phyloP scores from a whole-genome alignment of 1,140 invertebrate species.

The Pseudobourletiella spinata region DNA sequence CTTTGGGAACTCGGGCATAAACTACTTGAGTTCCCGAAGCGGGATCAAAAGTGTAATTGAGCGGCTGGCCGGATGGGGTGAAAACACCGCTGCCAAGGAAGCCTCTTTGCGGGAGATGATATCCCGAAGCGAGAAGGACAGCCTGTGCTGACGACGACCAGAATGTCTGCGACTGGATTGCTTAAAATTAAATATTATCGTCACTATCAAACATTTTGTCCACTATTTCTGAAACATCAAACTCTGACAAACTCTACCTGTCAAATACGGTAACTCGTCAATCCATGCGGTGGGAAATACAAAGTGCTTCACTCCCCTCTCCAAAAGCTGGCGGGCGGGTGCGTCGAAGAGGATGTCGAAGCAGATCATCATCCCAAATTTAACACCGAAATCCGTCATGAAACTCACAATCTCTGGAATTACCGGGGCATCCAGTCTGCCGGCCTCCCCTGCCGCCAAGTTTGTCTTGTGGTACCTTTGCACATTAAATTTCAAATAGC shows the following conservation, averaged over 20 bases:
- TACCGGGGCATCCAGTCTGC: slow-evolving; percentile 44
- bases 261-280: slow-evolving; percentile 44
- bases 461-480: slow-evolving; percentile 63
- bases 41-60: slow-evolving; percentile 35
- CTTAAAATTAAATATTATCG: too few relatives aligned
- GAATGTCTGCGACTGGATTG: slow-evolving; percentile 41
- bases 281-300: slow-evolving; percentile 61
- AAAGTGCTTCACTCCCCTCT: slow-evolving; percentile 54
- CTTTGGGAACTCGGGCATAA: slow-evolving; percentile 15
- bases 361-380: slow-evolving; percentile 65
- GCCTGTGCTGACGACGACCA: slow-evolving; percentile 41
- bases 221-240: too few relatives aligned
- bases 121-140: slow-evolving; percentile 43
- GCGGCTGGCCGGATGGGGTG: slow-evolving; percentile 12
- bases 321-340: slow-evolving; percentile 50
- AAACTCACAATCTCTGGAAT: slow-evolving; percentile 50
- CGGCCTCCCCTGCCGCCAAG: slow-evolving; percentile 55
- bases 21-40: slow-evolving; percentile 28
- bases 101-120: slow-evolving; percentile 39
- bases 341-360: slow-evolving; percentile 62
- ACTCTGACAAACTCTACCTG: too few relatives aligned
- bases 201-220: too few relatives aligned
- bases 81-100: slow-evolving; percentile 44
- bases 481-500: neutral
- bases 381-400: slow-evolving; percentile 68